These are phyloP conservation scores for Monochamus alternatus DNA, from an alignment of 2,888 invertebrate species.

Conservation along the genomic window DNA sequence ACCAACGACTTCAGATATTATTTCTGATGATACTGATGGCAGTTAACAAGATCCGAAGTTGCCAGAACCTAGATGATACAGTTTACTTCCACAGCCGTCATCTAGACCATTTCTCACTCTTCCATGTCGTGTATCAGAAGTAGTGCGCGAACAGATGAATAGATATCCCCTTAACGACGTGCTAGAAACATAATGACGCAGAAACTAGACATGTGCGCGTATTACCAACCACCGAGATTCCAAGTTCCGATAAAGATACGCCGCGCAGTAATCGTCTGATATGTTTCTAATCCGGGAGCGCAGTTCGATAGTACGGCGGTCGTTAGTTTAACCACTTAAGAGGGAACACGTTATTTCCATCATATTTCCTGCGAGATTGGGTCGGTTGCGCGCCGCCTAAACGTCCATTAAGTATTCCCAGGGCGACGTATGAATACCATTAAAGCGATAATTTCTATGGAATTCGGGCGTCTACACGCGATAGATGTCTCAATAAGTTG, in stretches of 20 bases:
- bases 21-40: too few species aligned
- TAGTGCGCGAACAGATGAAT: too few species aligned
- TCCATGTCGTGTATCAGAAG: too few species aligned
- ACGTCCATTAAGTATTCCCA: constrained; percentile 30
- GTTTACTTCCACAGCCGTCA: too few species aligned
- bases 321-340: constrained; percentile 35
- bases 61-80: too few species aligned
- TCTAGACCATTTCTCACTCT: neutral
- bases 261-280: constrained; percentile 20
- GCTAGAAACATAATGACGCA: too few species aligned
- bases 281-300: constrained; percentile 27
- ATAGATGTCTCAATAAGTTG: neutral
- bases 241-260: constrained; percentile 8
- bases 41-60: too few species aligned
- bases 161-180: too few species aligned
- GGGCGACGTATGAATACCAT: constrained; percentile 22
- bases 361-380: constrained; percentile 38
- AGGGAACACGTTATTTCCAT: constrained; percentile 41
- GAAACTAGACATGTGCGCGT: too few species aligned
- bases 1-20: too few species aligned
- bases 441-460: constrained; percentile 28
- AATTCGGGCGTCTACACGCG: neutral
- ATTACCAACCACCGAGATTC: neutral
- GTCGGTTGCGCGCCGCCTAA: constrained; percentile 27
- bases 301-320: constrained; percentile 29